Percentiles rank a stretch among this genome's conserved stretches.
These are phyloP conservation scores for Steinernema feltiae DNA, from an alignment of 1,140 invertebrate species.

Conservation along the genomic window DNA sequence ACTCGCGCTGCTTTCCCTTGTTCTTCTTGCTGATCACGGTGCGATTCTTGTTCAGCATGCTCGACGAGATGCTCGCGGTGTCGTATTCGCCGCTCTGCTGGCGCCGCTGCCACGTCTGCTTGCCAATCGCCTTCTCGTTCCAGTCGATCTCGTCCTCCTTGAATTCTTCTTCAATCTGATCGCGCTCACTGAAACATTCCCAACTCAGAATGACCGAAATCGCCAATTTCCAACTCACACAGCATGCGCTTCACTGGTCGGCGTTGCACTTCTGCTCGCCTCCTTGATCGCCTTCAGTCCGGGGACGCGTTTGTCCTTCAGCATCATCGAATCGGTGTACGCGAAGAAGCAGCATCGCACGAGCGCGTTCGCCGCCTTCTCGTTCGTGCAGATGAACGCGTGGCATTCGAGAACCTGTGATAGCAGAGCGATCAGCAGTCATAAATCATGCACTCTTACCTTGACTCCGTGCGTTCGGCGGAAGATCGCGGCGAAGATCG, in stretches of 20 bases:
- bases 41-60: conserved; percentile 28
- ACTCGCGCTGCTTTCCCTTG: conserved; percentile 16
- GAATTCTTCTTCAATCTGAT: conserved; percentile 25
- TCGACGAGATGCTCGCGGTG: conserved; percentile 38
- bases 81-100: conserved; percentile 57
- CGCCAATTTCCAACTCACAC: too few species aligned
- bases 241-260: not conserved
- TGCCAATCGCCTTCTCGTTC: conserved; percentile 50
- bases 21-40: conserved; percentile 30
- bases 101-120: conserved; percentile 53
- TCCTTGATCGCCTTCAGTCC: conserved; percentile 40
- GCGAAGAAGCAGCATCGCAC: conserved; percentile 56
- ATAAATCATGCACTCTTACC: conserved; percentile 57
- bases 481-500: conserved; percentile 90
- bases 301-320: conserved; percentile 29
- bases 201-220: too few species aligned
- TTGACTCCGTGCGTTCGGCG: conserved; percentile 93
- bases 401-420: conserved; percentile 86
- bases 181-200: conserved; percentile 5
- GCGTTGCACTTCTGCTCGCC: not conserved
- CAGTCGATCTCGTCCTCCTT: conserved; percentile 45
- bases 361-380: conserved; percentile 54
- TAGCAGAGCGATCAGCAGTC: too few species aligned
- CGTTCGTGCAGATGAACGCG: conserved; percentile 82
- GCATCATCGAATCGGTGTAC: conserved; percentile 53